Evolutionary conservation across 2,113 vertebrate genomes (phyloP), one percentile per base, ranked within the genome.

Genomic region (Baryphthengus martii): DNA sequence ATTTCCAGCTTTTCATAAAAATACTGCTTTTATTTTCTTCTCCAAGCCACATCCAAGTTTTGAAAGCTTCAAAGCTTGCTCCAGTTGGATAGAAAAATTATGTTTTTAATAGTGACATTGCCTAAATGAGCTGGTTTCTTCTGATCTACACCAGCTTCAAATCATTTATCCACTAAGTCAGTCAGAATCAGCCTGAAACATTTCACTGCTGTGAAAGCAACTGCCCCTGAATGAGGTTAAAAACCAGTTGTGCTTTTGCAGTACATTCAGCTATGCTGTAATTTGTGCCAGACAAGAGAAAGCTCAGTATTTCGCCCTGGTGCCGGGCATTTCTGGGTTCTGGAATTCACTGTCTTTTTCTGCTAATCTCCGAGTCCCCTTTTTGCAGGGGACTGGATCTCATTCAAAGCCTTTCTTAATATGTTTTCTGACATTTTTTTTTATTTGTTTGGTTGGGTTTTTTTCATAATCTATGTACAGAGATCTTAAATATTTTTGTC

Each of bases 191-290:
- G 73, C 39, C 88, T 93, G 92, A 97, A 97, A 85, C 55, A n/a
- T 95, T 94, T 96, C 87, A 93, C 87, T 95, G 80, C 92, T 96
- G 82, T 90, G 90, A 96, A 96, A 90, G 84, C 95, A 96, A 82
- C 93, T 95, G 84, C 84, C 96, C 63, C 62, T 92, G 89, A 73
- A 55, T 33, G 50, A 95, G 47, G 76, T 90, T 88, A 88, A 82
- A 95, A 93, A 75, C 75, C 84, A 84, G 75, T 90, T 90, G 61
- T 87, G 52, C 91, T 95, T 91, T 91, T 90, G 68, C 72, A 76
- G 83, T 66, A 75, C 66, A 50, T 61, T 80, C 7, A 33, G 42
- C 78, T 87, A 5, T 86, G 77, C 58, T 73, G 45, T 77, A 87
- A 67, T 95, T 93, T 39, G 59, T 93, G 59, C 72, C 0, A 1